phyloP scores from a whole-genome alignment of 2,797 vertebrate species.

The Chiroxiphia lanceolata region DNA sequence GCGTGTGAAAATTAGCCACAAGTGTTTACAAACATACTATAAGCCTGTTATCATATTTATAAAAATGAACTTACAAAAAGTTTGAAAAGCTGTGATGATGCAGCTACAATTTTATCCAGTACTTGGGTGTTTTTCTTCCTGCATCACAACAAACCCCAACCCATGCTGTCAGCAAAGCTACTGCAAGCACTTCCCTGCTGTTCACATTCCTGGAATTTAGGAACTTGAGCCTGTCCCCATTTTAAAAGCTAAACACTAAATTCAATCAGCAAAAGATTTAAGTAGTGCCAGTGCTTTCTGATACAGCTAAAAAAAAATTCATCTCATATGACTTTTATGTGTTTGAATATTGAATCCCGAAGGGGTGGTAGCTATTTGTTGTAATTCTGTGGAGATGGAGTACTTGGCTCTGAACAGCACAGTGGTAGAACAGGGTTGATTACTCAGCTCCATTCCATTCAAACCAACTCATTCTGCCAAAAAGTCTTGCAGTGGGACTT shows the following conservation, averaged over 20 bases:
- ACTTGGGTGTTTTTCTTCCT: not conserved
- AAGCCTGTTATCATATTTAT: not conserved
- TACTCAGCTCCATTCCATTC: not conserved
- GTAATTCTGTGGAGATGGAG: not conserved
- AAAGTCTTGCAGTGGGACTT: not conserved
- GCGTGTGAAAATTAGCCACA: not conserved
- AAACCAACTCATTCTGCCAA: not conserved
- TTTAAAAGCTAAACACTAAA: not conserved
- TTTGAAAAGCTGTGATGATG: not conserved
- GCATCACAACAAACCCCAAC: not conserved
- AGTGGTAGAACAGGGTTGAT: not conserved
- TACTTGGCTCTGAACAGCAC: not conserved
- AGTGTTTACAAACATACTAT: not conserved
- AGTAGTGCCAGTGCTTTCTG: not conserved
- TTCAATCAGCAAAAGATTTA: not conserved
- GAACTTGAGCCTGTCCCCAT: not conserved
- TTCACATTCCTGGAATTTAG: not conserved
- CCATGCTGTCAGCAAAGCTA: not conserved
- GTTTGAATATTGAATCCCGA: not conserved
- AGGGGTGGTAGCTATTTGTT: not conserved
- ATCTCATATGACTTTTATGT: not conserved
- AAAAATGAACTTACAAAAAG: not conserved
- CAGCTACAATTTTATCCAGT: not conserved
- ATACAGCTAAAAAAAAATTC: not conserved
- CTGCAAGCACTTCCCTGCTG: not conserved